Conservation (phyloP, 2,113 vertebrate species). For the Conger conger region DNA sequence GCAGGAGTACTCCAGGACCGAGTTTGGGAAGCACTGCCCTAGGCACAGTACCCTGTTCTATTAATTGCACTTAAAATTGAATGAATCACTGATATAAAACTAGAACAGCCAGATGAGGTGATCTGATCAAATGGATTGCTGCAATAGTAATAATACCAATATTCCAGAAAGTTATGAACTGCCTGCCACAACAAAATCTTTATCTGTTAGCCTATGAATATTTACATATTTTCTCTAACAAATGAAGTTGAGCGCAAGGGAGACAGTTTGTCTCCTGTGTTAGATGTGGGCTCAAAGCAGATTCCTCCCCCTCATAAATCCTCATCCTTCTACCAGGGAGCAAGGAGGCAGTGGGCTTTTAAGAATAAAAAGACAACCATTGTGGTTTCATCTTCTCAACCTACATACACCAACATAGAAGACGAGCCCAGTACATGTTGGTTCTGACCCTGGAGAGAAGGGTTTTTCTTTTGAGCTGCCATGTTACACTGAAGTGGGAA, state of each 20-base stretch:
- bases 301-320: not conserved
- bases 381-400: not conserved
- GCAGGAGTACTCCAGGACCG: too few relatives aligned
- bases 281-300: not conserved
- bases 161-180: not conserved
- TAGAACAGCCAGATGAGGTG: not conserved
- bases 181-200: too few relatives aligned
- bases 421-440: not conserved
- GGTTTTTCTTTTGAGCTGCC: not conserved
- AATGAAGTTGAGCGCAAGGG: not conserved
- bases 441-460: not conserved
- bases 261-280: not conserved
- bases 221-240: too few relatives aligned
- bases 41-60: not conserved
- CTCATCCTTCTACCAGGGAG: not conserved
- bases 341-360: not conserved
- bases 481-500: constrained; percentile 2
- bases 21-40: too few relatives aligned
- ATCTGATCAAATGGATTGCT: not conserved
- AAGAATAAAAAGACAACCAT: not conserved
- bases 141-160: not conserved
- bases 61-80: not conserved
- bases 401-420: not conserved
- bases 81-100: not conserved
- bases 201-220: too few relatives aligned